phyloP scores from a whole-genome alignment of 2,888 invertebrate species.

The Dioctria rufipes region DNA sequence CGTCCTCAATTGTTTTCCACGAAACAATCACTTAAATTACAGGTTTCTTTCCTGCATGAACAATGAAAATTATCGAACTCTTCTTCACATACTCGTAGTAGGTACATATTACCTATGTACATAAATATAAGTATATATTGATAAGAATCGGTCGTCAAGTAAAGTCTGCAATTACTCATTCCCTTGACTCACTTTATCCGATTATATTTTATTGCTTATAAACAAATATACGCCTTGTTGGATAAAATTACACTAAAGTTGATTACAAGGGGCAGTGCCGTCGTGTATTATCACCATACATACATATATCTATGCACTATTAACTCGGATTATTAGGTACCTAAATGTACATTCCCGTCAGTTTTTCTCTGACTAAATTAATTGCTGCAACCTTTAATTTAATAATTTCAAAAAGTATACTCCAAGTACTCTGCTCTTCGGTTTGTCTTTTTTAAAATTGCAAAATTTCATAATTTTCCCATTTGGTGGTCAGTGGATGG shows the following conservation, averaged over 20 bases:
- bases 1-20: too few species aligned
- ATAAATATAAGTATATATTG: not conserved
- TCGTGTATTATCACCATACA: conserved; percentile 19
- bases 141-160: not conserved
- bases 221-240: conserved; percentile 28
- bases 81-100: too few species aligned
- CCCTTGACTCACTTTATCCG: conserved; percentile 27
- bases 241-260: conserved; percentile 17
- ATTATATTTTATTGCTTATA: conserved; percentile 6
- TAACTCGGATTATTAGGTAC: not conserved
- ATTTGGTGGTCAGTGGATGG: not conserved
- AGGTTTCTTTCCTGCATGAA: not conserved
- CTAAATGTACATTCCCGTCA: not conserved
- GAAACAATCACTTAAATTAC: too few species aligned
- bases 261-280: not conserved
- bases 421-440: not conserved
- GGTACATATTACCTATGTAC: too few species aligned
- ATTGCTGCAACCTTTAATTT: conserved; percentile 32
- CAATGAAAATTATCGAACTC: conserved; percentile 22
- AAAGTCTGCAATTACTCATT: conserved; percentile 32
- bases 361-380: conserved; percentile 14
- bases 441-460: conserved; percentile 19
- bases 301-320: not conserved
- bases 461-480: conserved; percentile 22
- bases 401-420: conserved; percentile 2